phyloP scores from a whole-genome alignment of 1,140 invertebrate genomes.

The Heliconius hermathena region DNA sequence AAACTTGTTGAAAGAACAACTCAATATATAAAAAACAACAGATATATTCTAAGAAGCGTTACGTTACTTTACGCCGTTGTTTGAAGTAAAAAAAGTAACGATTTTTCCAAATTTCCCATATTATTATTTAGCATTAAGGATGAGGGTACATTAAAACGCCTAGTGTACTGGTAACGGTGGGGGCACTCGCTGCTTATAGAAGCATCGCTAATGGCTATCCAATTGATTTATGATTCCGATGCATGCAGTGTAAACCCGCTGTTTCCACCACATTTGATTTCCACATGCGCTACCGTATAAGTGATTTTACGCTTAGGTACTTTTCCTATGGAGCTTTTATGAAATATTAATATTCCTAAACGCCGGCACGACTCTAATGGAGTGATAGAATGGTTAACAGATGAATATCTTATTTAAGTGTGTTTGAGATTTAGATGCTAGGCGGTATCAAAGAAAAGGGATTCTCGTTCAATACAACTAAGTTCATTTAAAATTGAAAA shows the following conservation, averaged over 20 bases:
- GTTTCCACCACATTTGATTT: constrained; percentile 51
- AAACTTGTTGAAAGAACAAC: no score
- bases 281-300: constrained; percentile 44
- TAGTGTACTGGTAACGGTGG: constrained; percentile 24
- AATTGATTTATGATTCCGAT: constrained; percentile 70
- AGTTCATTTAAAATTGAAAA: no score
- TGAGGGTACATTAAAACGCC: constrained; percentile 21
- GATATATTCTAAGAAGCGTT: no score
- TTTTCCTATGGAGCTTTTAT: constrained; percentile 31
- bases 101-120: not conserved
- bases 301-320: constrained; percentile 41
- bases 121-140: constrained; percentile 14
- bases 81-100: no score
- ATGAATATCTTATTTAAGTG: not conserved
- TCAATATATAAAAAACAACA: no score
- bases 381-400: not conserved
- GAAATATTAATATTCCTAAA: constrained; percentile 32
- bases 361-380: not conserved
- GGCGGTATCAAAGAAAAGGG: not conserved
- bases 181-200: constrained; percentile 41
- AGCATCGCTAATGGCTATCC: constrained; percentile 61
- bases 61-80: no score
- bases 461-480: no score
- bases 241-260: constrained; percentile 48
- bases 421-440: not conserved